These are phyloP conservation scores for Nycticebus coucang DNA, from an alignment of 2,113 vertebrate species.

Conservation along the genomic window DNA sequence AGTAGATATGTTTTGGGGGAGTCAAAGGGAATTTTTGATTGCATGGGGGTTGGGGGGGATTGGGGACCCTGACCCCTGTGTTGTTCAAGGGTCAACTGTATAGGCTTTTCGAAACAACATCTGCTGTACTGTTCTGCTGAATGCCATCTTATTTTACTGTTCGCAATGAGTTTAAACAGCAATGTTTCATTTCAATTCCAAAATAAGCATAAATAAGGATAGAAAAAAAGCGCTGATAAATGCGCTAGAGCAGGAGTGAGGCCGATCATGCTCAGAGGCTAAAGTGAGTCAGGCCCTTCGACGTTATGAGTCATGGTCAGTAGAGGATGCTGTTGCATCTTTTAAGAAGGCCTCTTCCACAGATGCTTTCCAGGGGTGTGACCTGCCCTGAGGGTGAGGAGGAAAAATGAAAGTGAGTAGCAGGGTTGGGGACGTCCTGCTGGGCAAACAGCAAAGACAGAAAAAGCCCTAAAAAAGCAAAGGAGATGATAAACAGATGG, in stretches of 20 bases:
- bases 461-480: background rate
- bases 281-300: background rate
- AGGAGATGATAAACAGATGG: slow-evolving; percentile 59
- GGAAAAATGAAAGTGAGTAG: slow-evolving; percentile 51
- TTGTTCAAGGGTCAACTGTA: no score
- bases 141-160: background rate
- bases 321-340: slow-evolving; percentile 74
- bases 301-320: slow-evolving; percentile 33
- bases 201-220: background rate
- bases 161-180: background rate
- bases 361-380: background rate
- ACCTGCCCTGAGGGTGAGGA: slow-evolving; percentile 5
- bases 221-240: background rate
- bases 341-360: background rate
- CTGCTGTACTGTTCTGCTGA: background rate
- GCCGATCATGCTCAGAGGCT: background rate
- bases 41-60: no score
- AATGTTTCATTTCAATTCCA: background rate
- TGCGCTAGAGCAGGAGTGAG: background rate
- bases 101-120: background rate
- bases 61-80: no score
- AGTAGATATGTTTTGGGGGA: no score
- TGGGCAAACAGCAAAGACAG: background rate
- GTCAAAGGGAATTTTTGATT: no score
- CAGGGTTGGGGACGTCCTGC: background rate